Evolutionary conservation across 2,113 vertebrate species (phyloP).

Genomic region (Chinchilla lanigera): DNA sequence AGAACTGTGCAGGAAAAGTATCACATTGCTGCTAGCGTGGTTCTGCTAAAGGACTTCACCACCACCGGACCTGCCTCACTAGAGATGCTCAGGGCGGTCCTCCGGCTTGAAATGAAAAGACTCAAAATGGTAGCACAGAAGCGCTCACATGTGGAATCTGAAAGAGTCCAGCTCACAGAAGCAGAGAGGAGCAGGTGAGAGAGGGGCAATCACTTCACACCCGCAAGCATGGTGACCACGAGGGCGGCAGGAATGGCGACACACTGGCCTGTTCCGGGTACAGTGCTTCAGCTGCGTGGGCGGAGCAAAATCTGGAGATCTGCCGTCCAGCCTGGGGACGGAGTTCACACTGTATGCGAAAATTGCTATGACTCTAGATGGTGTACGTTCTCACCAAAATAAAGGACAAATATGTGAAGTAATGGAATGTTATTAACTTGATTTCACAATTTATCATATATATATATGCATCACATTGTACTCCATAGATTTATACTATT

Average conservation of each 20-base stretch:
- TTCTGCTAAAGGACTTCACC: neutral
- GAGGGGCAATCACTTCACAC: neutral
- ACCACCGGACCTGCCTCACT: neutral
- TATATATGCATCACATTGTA: neutral
- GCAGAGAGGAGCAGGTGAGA: neutral
- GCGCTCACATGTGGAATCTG: neutral
- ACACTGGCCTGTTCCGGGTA: too few species aligned
- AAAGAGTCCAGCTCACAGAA: neutral
- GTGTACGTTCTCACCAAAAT: neutral
- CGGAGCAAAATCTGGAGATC: too few species aligned
- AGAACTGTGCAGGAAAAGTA: neutral
- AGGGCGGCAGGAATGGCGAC: neutral
- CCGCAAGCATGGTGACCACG: neutral
- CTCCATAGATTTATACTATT: neutral
- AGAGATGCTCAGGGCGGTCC: neutral
- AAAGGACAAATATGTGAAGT: neutral
- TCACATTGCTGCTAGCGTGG: neutral
- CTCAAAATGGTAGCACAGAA: neutral
- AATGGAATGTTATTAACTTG: neutral
- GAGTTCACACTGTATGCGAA: neutral
- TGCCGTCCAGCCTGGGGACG: too few species aligned
- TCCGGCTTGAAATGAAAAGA: neutral
- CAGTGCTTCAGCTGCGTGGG: neutral
- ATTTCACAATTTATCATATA: neutral
- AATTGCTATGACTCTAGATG: neutral